Conservation (phyloP, 1,140 invertebrate species). For the Oedothorax gibbosus region DNA sequence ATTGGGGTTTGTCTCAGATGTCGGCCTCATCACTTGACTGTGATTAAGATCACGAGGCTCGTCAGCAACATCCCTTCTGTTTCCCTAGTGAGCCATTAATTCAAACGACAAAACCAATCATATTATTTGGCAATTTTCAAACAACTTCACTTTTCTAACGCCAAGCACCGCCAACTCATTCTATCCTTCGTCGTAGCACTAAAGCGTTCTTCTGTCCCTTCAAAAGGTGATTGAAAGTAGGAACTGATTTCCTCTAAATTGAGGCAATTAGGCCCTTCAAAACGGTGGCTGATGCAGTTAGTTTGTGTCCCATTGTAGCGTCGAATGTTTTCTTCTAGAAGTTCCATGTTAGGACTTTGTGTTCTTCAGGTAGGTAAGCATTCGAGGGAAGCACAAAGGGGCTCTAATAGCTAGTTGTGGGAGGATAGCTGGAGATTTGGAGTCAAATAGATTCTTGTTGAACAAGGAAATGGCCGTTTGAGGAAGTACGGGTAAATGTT, state of each 20-base stretch:
- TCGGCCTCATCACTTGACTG: too few relatives aligned
- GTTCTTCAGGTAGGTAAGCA: not conserved
- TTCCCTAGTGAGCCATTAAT: too few relatives aligned
- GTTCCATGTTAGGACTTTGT: constrained; percentile 16
- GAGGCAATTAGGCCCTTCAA: constrained; percentile 53
- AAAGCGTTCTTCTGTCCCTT: not conserved
- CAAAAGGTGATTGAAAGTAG: constrained; percentile 14
- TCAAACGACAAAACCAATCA: too few relatives aligned
- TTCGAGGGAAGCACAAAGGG: not conserved
- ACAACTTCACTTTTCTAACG: too few relatives aligned
- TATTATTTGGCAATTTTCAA: too few relatives aligned
- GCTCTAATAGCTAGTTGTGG: constrained; percentile 25
- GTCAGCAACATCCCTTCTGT: too few relatives aligned
- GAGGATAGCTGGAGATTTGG: not conserved
- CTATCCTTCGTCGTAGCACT: too few relatives aligned
- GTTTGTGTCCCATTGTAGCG: constrained; percentile 48
- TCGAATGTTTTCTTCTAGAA: constrained; percentile 12
- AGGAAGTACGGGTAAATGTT: not conserved
- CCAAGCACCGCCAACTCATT: too few relatives aligned
- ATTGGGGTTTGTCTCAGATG: too few relatives aligned
- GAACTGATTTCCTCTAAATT: constrained; percentile 59
- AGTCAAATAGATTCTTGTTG: not conserved
- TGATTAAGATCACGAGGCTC: too few relatives aligned
- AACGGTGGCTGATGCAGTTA: constrained; percentile 56
- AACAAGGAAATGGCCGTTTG: not conserved